phyloP scores from a whole-genome alignment of 1,140 invertebrate genomes.

The Condylostylus longicornis region DNA sequence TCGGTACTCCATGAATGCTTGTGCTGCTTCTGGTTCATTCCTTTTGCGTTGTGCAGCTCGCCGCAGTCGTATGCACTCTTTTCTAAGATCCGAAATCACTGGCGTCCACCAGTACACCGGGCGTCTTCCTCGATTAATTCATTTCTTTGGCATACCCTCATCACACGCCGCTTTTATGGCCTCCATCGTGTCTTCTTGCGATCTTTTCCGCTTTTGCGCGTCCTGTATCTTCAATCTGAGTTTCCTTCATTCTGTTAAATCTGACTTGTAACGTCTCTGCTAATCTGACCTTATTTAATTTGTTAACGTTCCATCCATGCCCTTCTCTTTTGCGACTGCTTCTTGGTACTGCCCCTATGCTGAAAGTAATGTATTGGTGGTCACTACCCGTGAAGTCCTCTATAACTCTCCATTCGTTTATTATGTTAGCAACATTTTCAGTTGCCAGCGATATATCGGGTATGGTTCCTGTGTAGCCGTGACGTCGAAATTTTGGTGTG shows the following conservation, averaged over 20 bases:
- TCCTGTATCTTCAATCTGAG: background rate
- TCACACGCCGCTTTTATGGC: constrained; percentile 1
- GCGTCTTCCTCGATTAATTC: background rate
- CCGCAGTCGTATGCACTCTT: too few relatives aligned
- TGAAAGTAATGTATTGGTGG: constrained; percentile 3
- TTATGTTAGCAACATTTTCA: background rate
- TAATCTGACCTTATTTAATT: background rate
- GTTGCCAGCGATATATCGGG: constrained; percentile 1
- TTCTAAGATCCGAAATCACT: too few relatives aligned
- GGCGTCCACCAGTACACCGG: too few relatives aligned
- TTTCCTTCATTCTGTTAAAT: too few relatives aligned
- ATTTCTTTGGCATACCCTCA: background rate
- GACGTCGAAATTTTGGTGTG: background rate
- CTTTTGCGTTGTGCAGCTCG: too few relatives aligned
- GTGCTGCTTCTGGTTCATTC: too few relatives aligned
- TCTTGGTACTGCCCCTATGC: background rate
- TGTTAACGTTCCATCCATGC: too few relatives aligned
- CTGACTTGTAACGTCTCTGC: background rate
- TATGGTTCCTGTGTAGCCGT: background rate
- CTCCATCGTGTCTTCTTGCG: background rate
- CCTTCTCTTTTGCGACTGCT: background rate
- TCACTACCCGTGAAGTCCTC: constrained; percentile 3
- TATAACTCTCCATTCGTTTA: constrained; percentile 1
- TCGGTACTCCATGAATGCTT: too few relatives aligned
- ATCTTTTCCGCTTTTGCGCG: background rate